These are phyloP conservation scores for Melikaiella ostensackeni DNA, from an alignment of 2,888 invertebrate genomes.

Conservation along the genomic window DNA sequence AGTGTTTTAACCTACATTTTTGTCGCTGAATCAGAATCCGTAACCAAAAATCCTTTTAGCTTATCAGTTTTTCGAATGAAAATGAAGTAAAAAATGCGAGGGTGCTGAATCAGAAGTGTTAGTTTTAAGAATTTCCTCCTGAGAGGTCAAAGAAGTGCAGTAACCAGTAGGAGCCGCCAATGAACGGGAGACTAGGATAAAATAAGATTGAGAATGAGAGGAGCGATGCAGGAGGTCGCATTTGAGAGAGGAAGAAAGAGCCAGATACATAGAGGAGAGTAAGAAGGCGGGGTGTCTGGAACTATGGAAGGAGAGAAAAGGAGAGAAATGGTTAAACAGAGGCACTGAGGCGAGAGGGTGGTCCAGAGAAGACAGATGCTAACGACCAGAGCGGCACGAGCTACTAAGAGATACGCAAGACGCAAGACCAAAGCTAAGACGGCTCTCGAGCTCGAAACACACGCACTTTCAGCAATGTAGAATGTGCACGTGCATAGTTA, in stretches of 20 bases:
- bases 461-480: constrained; percentile 1
- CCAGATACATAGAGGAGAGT: constrained; percentile 44
- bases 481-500: constrained; percentile 35
- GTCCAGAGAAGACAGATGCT: constrained; percentile 68
- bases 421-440: constrained; percentile 2
- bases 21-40: too few relatives aligned
- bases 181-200: constrained; percentile 36
- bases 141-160: constrained; percentile 8
- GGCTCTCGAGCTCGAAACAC: constrained; percentile 29
- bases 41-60: too few relatives aligned
- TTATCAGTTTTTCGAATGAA: too few relatives aligned
- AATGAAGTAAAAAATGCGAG: background rate
- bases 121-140: background rate
- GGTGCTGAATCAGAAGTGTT: too few relatives aligned
- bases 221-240: constrained; percentile 48
- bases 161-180: background rate
- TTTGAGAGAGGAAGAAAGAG: constrained; percentile 44
- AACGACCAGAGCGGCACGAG: constrained; percentile 66
- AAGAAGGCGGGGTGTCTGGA: constrained; percentile 10
- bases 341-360: constrained; percentile 51
- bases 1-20: too few relatives aligned
- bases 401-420: constrained; percentile 46
- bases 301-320: constrained; percentile 30
- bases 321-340: constrained; percentile 44
- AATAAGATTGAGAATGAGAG: constrained; percentile 45